phyloP scores from a whole-genome alignment of 2,113 vertebrate species.

The Epinephelus fuscoguttatus region DNA sequence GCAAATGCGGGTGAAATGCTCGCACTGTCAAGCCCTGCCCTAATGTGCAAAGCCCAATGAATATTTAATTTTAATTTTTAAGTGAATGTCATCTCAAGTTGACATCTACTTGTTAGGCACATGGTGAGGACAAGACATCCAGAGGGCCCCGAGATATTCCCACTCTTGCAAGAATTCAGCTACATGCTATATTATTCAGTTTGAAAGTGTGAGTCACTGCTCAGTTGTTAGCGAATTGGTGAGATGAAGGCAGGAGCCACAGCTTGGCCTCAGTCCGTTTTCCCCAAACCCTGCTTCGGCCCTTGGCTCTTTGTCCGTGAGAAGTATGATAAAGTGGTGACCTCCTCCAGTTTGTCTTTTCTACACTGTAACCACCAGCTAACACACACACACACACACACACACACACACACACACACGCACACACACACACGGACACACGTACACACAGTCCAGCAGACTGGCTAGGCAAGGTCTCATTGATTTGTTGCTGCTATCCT shows the following conservation, averaged over 20 bases:
- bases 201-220: constrained; percentile 11
- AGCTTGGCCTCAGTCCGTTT: neutral
- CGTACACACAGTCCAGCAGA: constrained; percentile 19
- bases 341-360: neutral
- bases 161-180: constrained; percentile 15
- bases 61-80: constrained; percentile 38
- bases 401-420: constrained; percentile 7
- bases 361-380: constrained; percentile 31
- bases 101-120: constrained; percentile 26
- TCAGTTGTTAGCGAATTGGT: constrained; percentile 10
- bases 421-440: constrained; percentile 10
- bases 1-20: too few relatives aligned
- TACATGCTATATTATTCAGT: constrained; percentile 20
- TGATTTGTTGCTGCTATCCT: constrained; percentile 59
- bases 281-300: neutral
- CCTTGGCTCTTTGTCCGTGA: neutral
- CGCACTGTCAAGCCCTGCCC: too few relatives aligned
- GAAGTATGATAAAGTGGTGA: neutral
- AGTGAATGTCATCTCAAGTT: constrained; percentile 31
- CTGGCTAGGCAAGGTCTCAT: constrained; percentile 24
- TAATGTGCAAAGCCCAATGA: constrained; percentile 4
- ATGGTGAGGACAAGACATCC: constrained; percentile 24
- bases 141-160: constrained; percentile 17
- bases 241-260: neutral
- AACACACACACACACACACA: neutral